These are phyloP conservation scores for Zosterops lateralis DNA, from an alignment of 2,113 vertebrate genomes.

Conservation along the genomic window DNA sequence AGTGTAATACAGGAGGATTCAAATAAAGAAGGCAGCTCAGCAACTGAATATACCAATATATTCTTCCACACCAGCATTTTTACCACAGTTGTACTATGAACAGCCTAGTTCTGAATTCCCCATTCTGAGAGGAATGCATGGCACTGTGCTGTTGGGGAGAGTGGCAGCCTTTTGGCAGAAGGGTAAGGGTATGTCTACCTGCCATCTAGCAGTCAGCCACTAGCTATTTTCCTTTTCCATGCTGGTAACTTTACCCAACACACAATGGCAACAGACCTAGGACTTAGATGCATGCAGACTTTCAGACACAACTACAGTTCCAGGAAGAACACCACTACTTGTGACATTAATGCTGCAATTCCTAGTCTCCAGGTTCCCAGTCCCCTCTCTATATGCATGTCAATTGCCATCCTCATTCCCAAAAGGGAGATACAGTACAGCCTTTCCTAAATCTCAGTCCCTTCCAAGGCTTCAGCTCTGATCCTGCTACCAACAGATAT, in stretches of 20 bases:
- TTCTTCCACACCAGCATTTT: neutral
- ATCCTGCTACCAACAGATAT: neutral
- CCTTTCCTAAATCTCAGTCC: neutral
- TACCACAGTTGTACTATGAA: neutral
- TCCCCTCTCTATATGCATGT: neutral
- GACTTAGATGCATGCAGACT: neutral
- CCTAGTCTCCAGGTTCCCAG: neutral
- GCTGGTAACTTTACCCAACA: neutral
- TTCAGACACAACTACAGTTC: neutral
- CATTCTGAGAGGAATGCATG: fast-evolving
- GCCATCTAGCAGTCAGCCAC: neutral
- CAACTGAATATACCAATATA: neutral
- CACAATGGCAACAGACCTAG: neutral
- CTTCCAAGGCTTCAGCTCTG: neutral
- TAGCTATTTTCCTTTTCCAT: neutral
- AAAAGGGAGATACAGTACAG: neutral
- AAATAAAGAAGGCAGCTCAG: neutral
- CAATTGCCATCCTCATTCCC: neutral
- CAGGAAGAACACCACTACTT: neutral
- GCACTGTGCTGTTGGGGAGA: neutral
- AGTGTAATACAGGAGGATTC: neutral
- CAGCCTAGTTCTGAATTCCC: neutral
- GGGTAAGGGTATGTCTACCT: neutral
- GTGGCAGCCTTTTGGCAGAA: neutral
- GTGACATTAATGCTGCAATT: neutral